Evolutionary conservation across 2,113 vertebrate species (phyloP), one percentile per base, ranked within the genome.

Genomic region (Tragelaphus imberbis): DNA sequence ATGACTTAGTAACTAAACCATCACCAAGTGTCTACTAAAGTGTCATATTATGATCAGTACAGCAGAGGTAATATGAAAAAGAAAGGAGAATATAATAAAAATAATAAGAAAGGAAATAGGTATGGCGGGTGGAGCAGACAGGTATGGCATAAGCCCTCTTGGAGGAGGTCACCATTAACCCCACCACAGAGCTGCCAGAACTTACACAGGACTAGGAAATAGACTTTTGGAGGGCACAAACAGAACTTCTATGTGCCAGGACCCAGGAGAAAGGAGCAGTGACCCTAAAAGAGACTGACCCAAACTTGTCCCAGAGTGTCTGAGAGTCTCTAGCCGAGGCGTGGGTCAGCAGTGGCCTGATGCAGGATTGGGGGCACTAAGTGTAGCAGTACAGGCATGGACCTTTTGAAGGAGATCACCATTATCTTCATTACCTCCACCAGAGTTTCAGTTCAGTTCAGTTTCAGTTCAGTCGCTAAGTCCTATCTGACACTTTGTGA

Each of bases 101-200:
- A 59, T 30, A 88, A 68, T 27, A 30, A 85, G 33, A 75, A n/a
- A 85, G 16, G 17, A 7, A 80, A 86, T 71, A 5, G 19, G 68
- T 40, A 71, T 23, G 19, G 19, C 0, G 1, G n/a, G 19, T 40
- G 19, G 19, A 40, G 10, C n/a, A 71, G 19, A 40, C n/a, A 12
- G 68, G 19, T 23, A 71, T 40, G 68, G 68, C 68, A 71, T 12
- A 40, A 71, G n/a, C 19, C n/a, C 68, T 40, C 19, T 40, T 71
- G 68, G 19, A 71, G n/a, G 65, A 71, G 17, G 65, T 71, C 65
- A 21, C n/a, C 4, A 71, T 36, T 40, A 71, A 23, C 68, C 19
- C 68, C 19, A 23, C 68, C 68, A 23, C 5, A 71, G n/a, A 71
- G 68, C n/a, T 40, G n/a, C 68, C 19, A 40, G n/a, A 71, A 71